These are phyloP conservation scores for Drosophila sordidula DNA, from an alignment of 2,888 invertebrate genomes.

Conservation along the genomic window DNA sequence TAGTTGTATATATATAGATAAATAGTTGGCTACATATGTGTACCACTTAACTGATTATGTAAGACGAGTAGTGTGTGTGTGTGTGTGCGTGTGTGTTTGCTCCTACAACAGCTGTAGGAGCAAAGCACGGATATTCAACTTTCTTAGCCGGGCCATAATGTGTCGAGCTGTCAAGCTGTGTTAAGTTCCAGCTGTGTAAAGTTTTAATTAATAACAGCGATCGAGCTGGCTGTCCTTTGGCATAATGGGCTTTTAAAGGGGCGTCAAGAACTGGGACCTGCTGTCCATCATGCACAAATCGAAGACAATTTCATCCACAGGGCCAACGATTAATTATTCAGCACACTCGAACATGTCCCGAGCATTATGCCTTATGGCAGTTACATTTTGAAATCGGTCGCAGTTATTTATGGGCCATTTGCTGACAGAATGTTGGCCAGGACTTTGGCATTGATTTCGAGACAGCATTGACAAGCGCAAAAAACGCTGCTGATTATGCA, in stretches of 20 bases:
- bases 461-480: conserved; percentile 47
- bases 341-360: conserved; percentile 24
- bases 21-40: conserved; percentile 37
- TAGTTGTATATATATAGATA: conserved; percentile 3
- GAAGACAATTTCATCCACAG: conserved; percentile 55
- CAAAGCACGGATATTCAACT: conserved; percentile 51
- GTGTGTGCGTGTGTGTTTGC: conserved; percentile 21
- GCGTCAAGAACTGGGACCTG: not conserved
- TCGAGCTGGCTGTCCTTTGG: conserved; percentile 11
- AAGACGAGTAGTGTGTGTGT: conserved; percentile 39
- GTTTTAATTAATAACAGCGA: conserved; percentile 74
- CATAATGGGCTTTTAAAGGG: conserved; percentile 46
- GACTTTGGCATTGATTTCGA: conserved; percentile 51
- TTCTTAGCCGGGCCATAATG: conserved; percentile 29
- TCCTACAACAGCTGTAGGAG: conserved; percentile 52
- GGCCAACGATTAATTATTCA: conserved; percentile 67
- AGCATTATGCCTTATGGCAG: conserved; percentile 50
- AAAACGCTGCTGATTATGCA: conserved; percentile 69
- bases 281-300: conserved; percentile 39
- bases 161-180: conserved; percentile 40
- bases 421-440: conserved; percentile 64
- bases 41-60: conserved; percentile 77
- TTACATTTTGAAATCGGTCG: conserved; percentile 41
- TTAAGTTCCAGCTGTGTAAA: conserved; percentile 47
- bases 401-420: conserved; percentile 67